phyloP scores from a whole-genome alignment of 2,113 vertebrate genomes.

The Casuarius casuarius region DNA sequence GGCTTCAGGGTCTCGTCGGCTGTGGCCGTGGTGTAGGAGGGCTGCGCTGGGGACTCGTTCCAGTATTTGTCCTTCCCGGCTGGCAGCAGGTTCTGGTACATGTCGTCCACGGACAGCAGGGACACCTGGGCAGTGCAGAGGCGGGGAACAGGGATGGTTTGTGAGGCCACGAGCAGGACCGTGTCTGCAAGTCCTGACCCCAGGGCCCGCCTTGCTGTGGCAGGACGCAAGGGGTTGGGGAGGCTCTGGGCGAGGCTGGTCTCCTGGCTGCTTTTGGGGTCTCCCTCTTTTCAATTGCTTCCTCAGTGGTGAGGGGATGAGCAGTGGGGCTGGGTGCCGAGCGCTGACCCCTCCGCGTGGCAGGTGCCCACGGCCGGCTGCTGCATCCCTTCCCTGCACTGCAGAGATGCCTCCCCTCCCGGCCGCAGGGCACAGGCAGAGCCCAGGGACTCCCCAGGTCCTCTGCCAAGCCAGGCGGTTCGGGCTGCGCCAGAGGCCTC shows the following conservation, averaged over 20 bases:
- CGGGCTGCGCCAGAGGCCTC: no score
- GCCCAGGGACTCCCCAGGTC: no score
- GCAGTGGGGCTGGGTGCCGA: background rate
- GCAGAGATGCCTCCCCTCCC: no score
- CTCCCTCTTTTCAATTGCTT: background rate
- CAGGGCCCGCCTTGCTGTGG: rapidly evolving
- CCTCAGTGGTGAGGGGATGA: background rate
- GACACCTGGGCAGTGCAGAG: conserved; percentile 80
- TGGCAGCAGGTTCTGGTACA: conserved; percentile 87
- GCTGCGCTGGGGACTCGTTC: conserved; percentile 77
- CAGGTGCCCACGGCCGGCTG: no score
- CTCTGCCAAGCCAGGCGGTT: no score
- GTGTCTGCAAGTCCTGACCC: background rate
- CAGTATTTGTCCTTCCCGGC: conserved; percentile 85
- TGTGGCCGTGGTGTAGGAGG: conserved; percentile 82
- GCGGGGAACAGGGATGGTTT: background rate
- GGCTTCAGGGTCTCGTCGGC: conserved; percentile 76
- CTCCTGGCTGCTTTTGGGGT: background rate
- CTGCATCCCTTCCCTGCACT: no score
- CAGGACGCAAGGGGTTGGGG: background rate
- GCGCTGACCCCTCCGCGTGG: no score
- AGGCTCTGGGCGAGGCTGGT: background rate
- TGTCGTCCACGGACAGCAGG: conserved; percentile 89
- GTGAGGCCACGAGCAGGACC: background rate
- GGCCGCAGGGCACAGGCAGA: no score